Percentiles rank a stretch among this genome's conserved stretches.
These are phyloP conservation scores for Mystacornis crossleyi DNA, from an alignment of 2,113 vertebrate species.

Conservation along the genomic window DNA sequence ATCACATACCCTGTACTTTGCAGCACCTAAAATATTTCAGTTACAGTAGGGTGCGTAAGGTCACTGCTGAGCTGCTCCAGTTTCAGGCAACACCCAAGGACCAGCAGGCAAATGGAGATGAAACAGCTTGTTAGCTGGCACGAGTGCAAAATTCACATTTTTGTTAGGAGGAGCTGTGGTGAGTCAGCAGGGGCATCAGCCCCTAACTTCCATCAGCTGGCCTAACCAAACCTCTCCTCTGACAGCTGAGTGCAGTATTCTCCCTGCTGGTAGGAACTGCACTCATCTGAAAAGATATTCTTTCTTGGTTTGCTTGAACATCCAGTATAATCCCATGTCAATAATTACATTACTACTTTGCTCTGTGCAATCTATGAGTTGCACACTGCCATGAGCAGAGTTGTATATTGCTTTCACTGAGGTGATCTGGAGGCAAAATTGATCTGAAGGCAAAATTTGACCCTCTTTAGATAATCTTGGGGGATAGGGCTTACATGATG, in stretches of 20 bases:
- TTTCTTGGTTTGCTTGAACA: neutral
- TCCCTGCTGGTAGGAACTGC: neutral
- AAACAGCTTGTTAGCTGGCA: neutral
- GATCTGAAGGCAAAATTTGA: neutral
- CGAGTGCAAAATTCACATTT: neutral
- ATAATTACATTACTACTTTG: neutral
- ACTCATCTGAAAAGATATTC: neutral
- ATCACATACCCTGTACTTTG: neutral
- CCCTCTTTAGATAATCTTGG: neutral
- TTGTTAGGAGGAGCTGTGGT: neutral
- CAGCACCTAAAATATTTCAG: neutral
- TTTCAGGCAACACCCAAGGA: neutral
- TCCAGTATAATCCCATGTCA: neutral
- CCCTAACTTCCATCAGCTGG: neutral
- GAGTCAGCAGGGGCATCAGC: neutral
- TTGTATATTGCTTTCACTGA: neutral
- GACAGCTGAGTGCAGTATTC: neutral
- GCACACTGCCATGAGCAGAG: neutral
- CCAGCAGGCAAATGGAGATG: neutral
- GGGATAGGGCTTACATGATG: neutral
- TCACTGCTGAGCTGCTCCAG: neutral
- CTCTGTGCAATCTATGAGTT: neutral
- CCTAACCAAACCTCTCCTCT: neutral
- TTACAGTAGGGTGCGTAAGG: fast-evolving
- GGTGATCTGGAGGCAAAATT: neutral